phyloP scores from a whole-genome alignment of 2,113 vertebrate genomes.

The Quiscalus mexicanus region DNA sequence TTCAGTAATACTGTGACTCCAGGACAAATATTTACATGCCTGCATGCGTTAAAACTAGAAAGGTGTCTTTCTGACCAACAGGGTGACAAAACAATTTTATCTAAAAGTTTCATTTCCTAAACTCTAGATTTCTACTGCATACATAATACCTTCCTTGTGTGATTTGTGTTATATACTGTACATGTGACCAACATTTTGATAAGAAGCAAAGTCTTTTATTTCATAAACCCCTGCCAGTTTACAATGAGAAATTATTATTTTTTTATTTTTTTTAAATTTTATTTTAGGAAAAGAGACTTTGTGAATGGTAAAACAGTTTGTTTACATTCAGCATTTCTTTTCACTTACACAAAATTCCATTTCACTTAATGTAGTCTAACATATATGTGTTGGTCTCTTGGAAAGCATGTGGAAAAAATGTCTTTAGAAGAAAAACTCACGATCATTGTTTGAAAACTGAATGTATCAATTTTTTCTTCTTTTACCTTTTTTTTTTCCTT shows the following conservation, averaged over 20 bases:
- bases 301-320: constrained; percentile 85
- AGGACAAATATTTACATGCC: constrained; percentile 99
- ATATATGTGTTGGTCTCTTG: constrained; percentile 73
- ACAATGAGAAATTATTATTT: constrained; percentile 76
- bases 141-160: constrained; percentile 96
- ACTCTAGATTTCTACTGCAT: constrained; percentile 98
- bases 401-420: constrained; percentile 72
- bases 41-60: constrained; percentile 99
- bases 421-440: constrained; percentile 76
- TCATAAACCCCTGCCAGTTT: constrained; percentile 78
- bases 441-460: constrained; percentile 66
- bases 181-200: constrained; percentile 85
- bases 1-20: constrained; percentile 99
- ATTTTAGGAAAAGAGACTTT: constrained; percentile 85
- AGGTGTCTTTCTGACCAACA: constrained; percentile 96
- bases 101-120: constrained; percentile 86
- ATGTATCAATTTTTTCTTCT: constrained; percentile 67
- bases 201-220: constrained; percentile 76
- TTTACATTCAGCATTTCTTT: constrained; percentile 84
- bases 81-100: constrained; percentile 94
- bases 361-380: constrained; percentile 65
- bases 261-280: constrained; percentile 49
- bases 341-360: constrained; percentile 74
- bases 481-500: constrained; percentile 19
- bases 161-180: constrained; percentile 97